These are phyloP conservation scores for Ophraella communa DNA, from an alignment of 2,888 invertebrate species.

Conservation along the genomic window DNA sequence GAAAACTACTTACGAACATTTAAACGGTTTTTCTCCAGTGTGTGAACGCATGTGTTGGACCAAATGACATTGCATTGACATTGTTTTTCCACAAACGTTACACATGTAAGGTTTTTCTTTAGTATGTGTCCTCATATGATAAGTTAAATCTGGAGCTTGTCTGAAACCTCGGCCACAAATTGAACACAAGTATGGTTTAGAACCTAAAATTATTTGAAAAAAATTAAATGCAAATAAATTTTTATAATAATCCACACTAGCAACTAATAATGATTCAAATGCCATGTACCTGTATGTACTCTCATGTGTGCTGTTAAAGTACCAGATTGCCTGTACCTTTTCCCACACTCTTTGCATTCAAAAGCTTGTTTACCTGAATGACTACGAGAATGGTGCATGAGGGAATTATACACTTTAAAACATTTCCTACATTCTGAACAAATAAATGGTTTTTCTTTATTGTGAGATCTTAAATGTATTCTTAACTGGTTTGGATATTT, in stretches of 20 bases:
- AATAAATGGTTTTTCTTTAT: constrained; percentile 52
- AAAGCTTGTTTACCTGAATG: constrained; percentile 54
- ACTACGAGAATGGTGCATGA: constrained; percentile 51
- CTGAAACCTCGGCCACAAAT: constrained; percentile 48
- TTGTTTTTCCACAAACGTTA: constrained; percentile 53
- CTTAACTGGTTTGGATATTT: constrained; percentile 47
- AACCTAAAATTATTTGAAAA: constrained; percentile 25
- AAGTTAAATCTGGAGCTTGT: constrained; percentile 49
- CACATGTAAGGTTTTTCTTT: constrained; percentile 56
- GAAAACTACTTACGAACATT: constrained; percentile 44
- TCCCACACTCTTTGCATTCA: constrained; percentile 52
- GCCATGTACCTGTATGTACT: constrained; percentile 52
- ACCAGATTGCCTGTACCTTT: constrained; percentile 54
- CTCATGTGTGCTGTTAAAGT: constrained; percentile 53
- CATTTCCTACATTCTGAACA: constrained; percentile 54
- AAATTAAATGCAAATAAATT: too few species aligned
- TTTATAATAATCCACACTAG: too few species aligned
- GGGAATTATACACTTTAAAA: constrained; percentile 51
- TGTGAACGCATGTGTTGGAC: constrained; percentile 49
- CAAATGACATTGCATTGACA: constrained; percentile 54
- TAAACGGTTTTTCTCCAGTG: constrained; percentile 46
- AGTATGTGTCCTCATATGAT: constrained; percentile 56
- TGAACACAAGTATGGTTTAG: constrained; percentile 37
- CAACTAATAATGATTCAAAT: too few species aligned
- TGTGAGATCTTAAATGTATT: constrained; percentile 54